phyloP scores from a whole-genome alignment of 2,888 invertebrate species.

The Aporophyla nigra region DNA sequence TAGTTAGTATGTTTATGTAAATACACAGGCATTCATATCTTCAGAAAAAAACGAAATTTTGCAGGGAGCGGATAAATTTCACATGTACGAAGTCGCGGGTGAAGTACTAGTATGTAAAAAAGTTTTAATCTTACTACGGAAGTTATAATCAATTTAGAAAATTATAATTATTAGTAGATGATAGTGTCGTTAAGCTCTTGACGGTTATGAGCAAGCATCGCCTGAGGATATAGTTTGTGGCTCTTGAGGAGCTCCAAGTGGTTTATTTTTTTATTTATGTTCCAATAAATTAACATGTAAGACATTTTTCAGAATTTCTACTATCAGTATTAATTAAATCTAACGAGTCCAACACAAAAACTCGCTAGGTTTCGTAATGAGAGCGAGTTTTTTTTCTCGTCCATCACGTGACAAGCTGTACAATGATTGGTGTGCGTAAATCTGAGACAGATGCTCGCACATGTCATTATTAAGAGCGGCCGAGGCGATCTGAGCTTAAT shows the following conservation, averaged over 20 bases:
- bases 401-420: slow-evolving; percentile 45
- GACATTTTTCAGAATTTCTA: slow-evolving; percentile 17
- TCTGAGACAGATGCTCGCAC: slow-evolving; percentile 78
- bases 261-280: slow-evolving; percentile 13
- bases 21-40: too few species aligned
- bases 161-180: slow-evolving; percentile 9
- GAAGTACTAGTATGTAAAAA: not conserved
- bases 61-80: too few species aligned
- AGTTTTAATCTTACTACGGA: slow-evolving; percentile 4
- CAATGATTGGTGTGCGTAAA: slow-evolving; percentile 72
- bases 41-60: too few species aligned
- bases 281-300: slow-evolving; percentile 19
- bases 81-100: not conserved
- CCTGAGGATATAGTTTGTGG: slow-evolving; percentile 19
- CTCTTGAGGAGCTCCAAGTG: slow-evolving; percentile 8
- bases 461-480: slow-evolving; percentile 80
- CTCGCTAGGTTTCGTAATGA: slow-evolving; percentile 26
- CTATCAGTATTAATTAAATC: slow-evolving; percentile 22
- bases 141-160: slow-evolving; percentile 25
- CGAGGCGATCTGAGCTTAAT: slow-evolving; percentile 76
- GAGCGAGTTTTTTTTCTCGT: slow-evolving; percentile 34
- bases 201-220: slow-evolving; percentile 14
- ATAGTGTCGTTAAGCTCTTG: slow-evolving; percentile 17
- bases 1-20: too few species aligned
- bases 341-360: slow-evolving; percentile 23